These are phyloP conservation scores for Amblyornis subalaris DNA, from an alignment of 2,113 vertebrate species.

Conservation along the genomic window DNA sequence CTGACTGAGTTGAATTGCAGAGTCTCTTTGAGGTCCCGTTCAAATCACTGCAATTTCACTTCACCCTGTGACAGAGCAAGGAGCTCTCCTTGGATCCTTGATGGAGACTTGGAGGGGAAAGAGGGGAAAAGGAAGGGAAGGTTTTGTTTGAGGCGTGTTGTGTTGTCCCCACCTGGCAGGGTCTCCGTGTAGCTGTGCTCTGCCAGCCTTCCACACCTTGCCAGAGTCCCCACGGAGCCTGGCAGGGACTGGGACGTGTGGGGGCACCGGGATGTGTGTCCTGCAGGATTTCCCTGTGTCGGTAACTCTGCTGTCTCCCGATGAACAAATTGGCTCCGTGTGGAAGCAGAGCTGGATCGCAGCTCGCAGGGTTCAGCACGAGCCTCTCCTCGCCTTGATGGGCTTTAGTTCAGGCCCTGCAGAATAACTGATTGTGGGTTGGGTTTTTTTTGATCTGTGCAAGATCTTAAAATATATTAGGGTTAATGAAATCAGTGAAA, in stretches of 20 bases:
- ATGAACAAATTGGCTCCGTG: rapidly evolving
- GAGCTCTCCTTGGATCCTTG: neutral
- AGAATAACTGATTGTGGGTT: neutral
- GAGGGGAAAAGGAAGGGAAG: neutral
- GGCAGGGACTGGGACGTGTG: neutral
- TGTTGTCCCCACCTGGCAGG: neutral
- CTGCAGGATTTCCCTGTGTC: rapidly evolving
- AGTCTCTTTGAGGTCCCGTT: neutral
- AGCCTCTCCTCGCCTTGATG: neutral
- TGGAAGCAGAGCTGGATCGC: neutral
- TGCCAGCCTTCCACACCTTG: neutral
- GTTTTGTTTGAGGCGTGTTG: neutral
- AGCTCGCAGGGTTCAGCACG: neutral
- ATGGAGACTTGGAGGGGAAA: neutral
- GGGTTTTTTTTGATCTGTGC: neutral
- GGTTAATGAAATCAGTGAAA: neutral
- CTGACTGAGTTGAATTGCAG: conserved; percentile 28
- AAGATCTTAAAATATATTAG: neutral
- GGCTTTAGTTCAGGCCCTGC: neutral
- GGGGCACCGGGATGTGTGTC: neutral
- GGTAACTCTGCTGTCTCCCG: rapidly evolving
- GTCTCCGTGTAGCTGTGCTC: neutral
- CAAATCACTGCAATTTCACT: neutral
- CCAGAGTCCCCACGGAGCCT: neutral
- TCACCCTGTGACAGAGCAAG: conserved; percentile 10